Evolutionary conservation across 2,113 vertebrate species (phyloP).

Genomic region (Xiphias gladius): DNA sequence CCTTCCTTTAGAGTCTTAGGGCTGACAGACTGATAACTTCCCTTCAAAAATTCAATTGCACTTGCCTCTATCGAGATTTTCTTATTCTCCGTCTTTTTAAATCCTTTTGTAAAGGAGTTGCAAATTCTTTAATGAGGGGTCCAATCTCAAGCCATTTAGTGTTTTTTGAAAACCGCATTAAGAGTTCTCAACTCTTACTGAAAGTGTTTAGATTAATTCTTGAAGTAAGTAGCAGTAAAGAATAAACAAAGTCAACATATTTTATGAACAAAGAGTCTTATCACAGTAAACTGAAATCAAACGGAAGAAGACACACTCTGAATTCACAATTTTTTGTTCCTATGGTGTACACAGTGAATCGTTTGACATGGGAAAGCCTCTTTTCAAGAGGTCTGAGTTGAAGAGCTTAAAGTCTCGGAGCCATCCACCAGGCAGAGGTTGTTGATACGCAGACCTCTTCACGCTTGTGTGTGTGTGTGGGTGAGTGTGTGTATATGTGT

Average conservation of each 20-base stretch:
- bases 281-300: slow-evolving; percentile 81
- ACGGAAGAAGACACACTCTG: slow-evolving; percentile 80
- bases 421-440: slow-evolving; percentile 82
- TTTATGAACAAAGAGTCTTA: slow-evolving; percentile 76
- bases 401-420: slow-evolving; percentile 69
- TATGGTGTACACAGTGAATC: slow-evolving; percentile 83
- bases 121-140: slow-evolving; percentile 78
- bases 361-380: slow-evolving; percentile 72
- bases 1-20: slow-evolving; percentile 99
- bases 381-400: slow-evolving; percentile 71
- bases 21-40: slow-evolving; percentile 99
- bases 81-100: slow-evolving; percentile 65
- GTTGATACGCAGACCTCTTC: slow-evolving; percentile 74
- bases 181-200: slow-evolving; percentile 84
- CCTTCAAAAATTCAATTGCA: slow-evolving; percentile 99
- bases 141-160: slow-evolving; percentile 81
- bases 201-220: slow-evolving; percentile 79
- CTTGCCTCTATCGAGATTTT: slow-evolving; percentile 95
- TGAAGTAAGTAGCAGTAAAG: slow-evolving; percentile 80
- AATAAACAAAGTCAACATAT: slow-evolving; percentile 80
- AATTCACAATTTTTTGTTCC: slow-evolving; percentile 81
- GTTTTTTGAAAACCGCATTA: slow-evolving; percentile 77
- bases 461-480: slow-evolving; percentile 47
- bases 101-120: slow-evolving; percentile 83
- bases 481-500: not conserved